Percentiles rank a stretch among this genome's conserved stretches.
phyloP scores from a whole-genome alignment of 1,140 invertebrate genomes.

The Tetramorium alpestre region DNA sequence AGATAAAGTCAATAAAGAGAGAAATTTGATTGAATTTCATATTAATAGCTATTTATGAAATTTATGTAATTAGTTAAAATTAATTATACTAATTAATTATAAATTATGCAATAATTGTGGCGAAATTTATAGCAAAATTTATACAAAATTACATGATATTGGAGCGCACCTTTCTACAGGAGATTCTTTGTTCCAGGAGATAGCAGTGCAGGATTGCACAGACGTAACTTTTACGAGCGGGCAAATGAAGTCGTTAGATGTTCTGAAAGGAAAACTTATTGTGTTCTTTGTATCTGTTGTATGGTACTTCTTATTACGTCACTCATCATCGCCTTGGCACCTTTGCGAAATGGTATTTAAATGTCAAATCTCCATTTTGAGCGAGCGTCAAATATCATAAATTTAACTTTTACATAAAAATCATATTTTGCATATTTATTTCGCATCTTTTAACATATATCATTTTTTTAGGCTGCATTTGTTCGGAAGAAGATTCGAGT shows the following conservation, averaged over 20 bases:
- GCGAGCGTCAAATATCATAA: background rate
- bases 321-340: slow-evolving; percentile 95
- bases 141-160: background rate
- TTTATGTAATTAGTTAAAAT: background rate
- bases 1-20: background rate
- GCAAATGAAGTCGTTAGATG: slow-evolving; percentile 92
- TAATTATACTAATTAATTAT: background rate
- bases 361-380: background rate
- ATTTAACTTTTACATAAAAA: background rate
- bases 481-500: slow-evolving; percentile 89
- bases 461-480: slow-evolving; percentile 89
- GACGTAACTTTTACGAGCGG: slow-evolving; percentile 91
- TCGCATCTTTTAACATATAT: background rate
- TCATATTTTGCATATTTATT: background rate
- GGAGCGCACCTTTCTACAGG: slow-evolving; percentile 24
- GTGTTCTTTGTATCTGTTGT: slow-evolving; percentile 90
- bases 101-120: background rate
- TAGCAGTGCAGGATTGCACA: slow-evolving; percentile 89
- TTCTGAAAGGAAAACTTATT: slow-evolving; percentile 93
- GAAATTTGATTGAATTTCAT: background rate
- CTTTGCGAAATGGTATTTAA: slow-evolving; percentile 89
- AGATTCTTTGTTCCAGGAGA: slow-evolving; percentile 87
- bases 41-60: background rate
- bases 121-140: background rate
- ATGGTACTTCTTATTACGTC: slow-evolving; percentile 93